A percentile compares a stretch with the other conserved stretches of the same genome.
Conservation (phyloP, 2,113 vertebrate species). For the Macquaria australasica region DNA sequence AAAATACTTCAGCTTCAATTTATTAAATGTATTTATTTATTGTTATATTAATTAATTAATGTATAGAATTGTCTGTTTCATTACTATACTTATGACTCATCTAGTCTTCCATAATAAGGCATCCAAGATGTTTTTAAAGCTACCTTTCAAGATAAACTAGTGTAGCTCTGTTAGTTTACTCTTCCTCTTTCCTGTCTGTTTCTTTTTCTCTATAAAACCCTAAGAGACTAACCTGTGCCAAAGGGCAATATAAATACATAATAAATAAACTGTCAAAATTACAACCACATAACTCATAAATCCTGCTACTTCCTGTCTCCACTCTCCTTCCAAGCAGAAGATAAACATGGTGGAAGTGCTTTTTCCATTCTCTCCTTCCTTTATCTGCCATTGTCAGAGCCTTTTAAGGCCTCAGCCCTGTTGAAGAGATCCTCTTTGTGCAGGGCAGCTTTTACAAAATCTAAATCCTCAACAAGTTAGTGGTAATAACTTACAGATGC, state of each 20-base stretch:
- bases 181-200: neutral
- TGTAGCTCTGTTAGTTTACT: conserved; percentile 5
- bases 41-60: neutral
- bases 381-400: conserved; percentile 17
- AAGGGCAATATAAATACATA: conserved; percentile 45
- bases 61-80: neutral
- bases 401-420: conserved; percentile 25
- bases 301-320: conserved; percentile 62
- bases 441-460: neutral
- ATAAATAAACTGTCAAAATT: conserved; percentile 40
- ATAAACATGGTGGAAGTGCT: conserved; percentile 66
- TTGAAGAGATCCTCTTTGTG: neutral
- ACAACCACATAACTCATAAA: conserved; percentile 43
- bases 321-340: conserved; percentile 47
- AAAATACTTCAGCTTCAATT: neutral
- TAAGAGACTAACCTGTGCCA: conserved; percentile 21
- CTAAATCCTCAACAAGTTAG: neutral
- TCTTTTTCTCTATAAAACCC: conserved; percentile 9
- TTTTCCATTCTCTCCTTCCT: conserved; percentile 42
- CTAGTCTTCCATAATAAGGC: neutral
- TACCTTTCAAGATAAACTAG: neutral
- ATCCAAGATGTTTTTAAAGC: neutral
- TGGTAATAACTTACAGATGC: neutral
- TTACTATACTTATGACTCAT: neutral
- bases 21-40: neutral